These are phyloP conservation scores for Tricholaema leucomelas DNA, from an alignment of 2,113 vertebrate genomes.

Conservation along the genomic window DNA sequence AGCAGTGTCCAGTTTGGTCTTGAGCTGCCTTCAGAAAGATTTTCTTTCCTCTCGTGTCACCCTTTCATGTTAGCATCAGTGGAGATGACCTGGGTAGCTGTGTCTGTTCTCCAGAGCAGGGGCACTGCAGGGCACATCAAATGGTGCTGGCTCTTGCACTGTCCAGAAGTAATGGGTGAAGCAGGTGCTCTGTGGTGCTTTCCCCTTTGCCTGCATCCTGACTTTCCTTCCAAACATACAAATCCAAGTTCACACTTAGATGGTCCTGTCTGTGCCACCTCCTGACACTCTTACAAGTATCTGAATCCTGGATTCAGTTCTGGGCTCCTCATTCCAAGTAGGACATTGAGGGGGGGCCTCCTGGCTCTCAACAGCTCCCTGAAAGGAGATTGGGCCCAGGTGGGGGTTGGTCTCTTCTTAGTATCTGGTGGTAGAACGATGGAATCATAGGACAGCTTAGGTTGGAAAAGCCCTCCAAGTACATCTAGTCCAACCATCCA, in stretches of 20 bases:
- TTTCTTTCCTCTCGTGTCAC: background rate
- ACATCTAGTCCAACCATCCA: too few relatives aligned
- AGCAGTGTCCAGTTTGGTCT: background rate
- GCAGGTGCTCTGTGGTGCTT: background rate
- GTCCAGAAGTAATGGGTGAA: background rate
- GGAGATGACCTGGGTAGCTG: background rate
- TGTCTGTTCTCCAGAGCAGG: background rate
- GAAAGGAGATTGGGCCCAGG: too few relatives aligned
- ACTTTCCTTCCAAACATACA: background rate
- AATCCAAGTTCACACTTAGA: background rate
- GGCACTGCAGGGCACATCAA: accelerated
- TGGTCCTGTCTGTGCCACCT: background rate
- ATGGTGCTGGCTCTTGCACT: accelerated
- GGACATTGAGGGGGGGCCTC: too few relatives aligned
- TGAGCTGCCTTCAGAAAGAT: background rate
- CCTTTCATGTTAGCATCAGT: background rate
- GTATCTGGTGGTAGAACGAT: too few relatives aligned
- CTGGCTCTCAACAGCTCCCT: too few relatives aligned
- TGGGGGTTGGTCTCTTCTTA: too few relatives aligned
- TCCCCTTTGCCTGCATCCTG: background rate
- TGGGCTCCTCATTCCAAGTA: too few relatives aligned
- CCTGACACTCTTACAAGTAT: background rate
- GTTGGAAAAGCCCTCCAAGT: too few relatives aligned
- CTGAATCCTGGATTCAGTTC: too few relatives aligned
- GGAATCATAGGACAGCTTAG: too few relatives aligned